Percentiles rank a stretch among this genome's conserved stretches.
These are phyloP conservation scores for Cardinalis cardinalis DNA, from an alignment of 2,113 vertebrate species.

Conservation along the genomic window DNA sequence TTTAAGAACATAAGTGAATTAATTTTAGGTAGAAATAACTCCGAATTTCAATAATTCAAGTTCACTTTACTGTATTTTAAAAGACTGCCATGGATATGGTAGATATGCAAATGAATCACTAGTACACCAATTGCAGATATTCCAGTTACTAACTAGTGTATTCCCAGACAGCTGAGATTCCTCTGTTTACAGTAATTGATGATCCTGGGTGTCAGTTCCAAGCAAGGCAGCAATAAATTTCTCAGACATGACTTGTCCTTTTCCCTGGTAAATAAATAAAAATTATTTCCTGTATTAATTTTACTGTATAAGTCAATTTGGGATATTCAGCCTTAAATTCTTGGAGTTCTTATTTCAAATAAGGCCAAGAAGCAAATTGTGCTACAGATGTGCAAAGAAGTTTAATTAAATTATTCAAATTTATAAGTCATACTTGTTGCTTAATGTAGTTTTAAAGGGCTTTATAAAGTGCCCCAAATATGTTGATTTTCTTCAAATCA, in stretches of 20 bases:
- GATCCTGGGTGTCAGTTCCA: not conserved
- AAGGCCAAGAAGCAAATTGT: not conserved
- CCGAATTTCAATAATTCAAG: not conserved
- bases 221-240: not conserved
- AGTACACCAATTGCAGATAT: not conserved
- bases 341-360: not conserved
- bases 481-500: accelerated
- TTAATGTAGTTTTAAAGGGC: not conserved
- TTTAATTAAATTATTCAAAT: not conserved
- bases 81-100: not conserved
- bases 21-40: not conserved
- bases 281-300: not conserved
- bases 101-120: not conserved
- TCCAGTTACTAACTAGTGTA: not conserved
- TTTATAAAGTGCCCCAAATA: not conserved
- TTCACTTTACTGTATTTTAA: not conserved
- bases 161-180: not conserved
- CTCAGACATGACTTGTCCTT: not conserved
- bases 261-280: not conserved
- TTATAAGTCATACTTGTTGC: not conserved
- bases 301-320: not conserved
- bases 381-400: not conserved
- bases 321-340: not conserved
- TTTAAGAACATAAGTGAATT: not conserved
- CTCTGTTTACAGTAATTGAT: not conserved